These are phyloP conservation scores for Hippocampus abdominalis DNA, from an alignment of 2,113 vertebrate genomes.

Conservation along the genomic window DNA sequence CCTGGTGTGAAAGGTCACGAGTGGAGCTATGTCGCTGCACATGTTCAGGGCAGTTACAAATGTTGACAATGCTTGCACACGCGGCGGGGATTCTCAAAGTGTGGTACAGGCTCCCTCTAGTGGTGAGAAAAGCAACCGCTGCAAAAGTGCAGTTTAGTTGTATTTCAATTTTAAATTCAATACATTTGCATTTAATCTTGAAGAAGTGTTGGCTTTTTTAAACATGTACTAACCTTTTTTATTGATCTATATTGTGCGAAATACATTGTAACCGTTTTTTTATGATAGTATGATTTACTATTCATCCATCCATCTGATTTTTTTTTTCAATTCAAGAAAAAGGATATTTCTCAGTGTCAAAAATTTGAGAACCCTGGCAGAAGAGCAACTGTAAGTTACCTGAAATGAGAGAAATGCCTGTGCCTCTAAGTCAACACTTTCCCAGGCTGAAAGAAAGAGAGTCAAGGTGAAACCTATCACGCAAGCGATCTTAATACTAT, in stretches of 20 bases:
- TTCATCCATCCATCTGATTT: no score
- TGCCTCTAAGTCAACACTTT: constrained; percentile 23
- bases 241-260: no score
- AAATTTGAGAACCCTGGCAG: constrained; percentile 1
- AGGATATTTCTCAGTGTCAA: neutral
- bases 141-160: neutral
- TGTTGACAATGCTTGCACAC: constrained; percentile 14
- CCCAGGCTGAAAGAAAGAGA: constrained; percentile 33
- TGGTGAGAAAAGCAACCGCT: neutral
- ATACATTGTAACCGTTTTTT: no score
- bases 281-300: no score
- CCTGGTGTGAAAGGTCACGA: constrained; percentile 63
- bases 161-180: neutral
- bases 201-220: neutral
- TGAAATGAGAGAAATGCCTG: constrained; percentile 15
- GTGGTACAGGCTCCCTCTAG: neutral
- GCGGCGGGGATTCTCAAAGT: constrained; percentile 9
- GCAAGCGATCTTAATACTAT: constrained; percentile 61
- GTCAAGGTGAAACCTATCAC: constrained; percentile 60
- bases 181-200: neutral
- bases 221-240: no score
- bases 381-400: neutral
- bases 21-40: constrained; percentile 52
- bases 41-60: constrained; percentile 23
- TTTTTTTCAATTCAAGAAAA: no score